Evolutionary conservation across 1,140 invertebrate genomes (phyloP), one percentile per base, ranked within the genome.

Genomic region (Aphelenchoides fujianensis): DNA sequence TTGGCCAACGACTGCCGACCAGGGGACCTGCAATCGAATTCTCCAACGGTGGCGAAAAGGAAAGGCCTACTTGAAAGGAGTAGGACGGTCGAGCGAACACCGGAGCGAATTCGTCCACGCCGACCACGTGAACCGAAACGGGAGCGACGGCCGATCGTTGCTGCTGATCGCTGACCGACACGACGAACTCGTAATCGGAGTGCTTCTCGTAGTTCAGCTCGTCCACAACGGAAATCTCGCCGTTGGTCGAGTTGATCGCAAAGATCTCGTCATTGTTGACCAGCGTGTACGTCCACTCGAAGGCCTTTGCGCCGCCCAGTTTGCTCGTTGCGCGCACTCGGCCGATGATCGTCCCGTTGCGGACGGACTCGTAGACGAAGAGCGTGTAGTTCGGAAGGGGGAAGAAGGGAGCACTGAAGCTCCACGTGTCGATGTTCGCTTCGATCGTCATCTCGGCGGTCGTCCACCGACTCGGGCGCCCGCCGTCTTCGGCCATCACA

Each of bases 41-140:
- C 5, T 59, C 7, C 5, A 59, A 59, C 5, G 5, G 28, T 59
- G 23, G 28, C 34, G 28, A 7, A 5, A 59, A 48, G 23, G 55
- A 59, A 7, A 5, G 23, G 34, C 23, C 34, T 59, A 83, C 79
- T 64, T 84, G 70, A 41, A 83, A 82, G 19, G 74, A 77, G 57
- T 84, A 83, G 19, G 62, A 61, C 9, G 69, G 36, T 41, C 74
- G 72, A 0, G 75, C 70, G 66, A 83, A 83, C 28, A 78, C 70
- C n/a, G 81, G 81, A 16, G 80, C 72, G 54, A 73, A 84, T 63
- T 83, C 81, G 30, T 83, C 81, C 0, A 82, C 76, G 1, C 81
- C 79, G 7, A 74, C 35, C 3, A 83, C 76, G 5, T 28, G 2
- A 23, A 83, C 66, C 12, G 74, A 35, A 19, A 82, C 66, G 3